Base-by-base conservation (phyloP, 2,888 invertebrate species). In the Anoncus sp. region DNA sequence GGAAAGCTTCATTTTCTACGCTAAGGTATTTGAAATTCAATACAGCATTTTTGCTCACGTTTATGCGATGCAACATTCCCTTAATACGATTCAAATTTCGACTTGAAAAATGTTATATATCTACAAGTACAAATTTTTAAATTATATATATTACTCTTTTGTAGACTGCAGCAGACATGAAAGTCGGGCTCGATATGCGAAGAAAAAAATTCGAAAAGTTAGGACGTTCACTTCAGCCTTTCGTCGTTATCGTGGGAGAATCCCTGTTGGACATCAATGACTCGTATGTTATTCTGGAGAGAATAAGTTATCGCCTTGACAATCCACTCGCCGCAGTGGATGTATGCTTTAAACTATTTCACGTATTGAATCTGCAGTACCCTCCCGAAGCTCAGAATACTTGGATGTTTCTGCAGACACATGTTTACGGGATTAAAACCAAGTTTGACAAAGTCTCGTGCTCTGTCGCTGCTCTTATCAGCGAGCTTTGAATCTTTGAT, bases 371-470 rank as follows among this genome's bases (percentile, higher is more conserved):
- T 35, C 59, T 70, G 20, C 16, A 35, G 3, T 70, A 59, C 24
- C 70, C 59, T 16, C 16, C 38, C 3, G 59, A 59, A 20, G 27
- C 59, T 31, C 10, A 22, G 1, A 70, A 70, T 35, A 14, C 47
- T 20, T 63, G 63, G 62, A 62, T 63, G 22, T 72, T 72, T 22
- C 14, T 72, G 10, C 53, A 72, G 38, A 63, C 18, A 35, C 31
- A 62, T 55, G 62, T 72, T 12, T 63, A 72, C 24, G 18, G 18
- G 31, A 53, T 72, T 14, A 43, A 38, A 24, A 63, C 53, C 1
- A 63, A 53, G 53, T 16, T n/a, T 18, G 53, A 53, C 43, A 70
- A 70, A 24, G 63, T 72, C 12, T 53, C 72, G 24, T 63, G 63
- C 22, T 55, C 43, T 3, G 72, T 72, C 31, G 31, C 31, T 7